Base-by-base conservation (phyloP, 2,888 invertebrate species). In the Apoda limacodes region DNA sequence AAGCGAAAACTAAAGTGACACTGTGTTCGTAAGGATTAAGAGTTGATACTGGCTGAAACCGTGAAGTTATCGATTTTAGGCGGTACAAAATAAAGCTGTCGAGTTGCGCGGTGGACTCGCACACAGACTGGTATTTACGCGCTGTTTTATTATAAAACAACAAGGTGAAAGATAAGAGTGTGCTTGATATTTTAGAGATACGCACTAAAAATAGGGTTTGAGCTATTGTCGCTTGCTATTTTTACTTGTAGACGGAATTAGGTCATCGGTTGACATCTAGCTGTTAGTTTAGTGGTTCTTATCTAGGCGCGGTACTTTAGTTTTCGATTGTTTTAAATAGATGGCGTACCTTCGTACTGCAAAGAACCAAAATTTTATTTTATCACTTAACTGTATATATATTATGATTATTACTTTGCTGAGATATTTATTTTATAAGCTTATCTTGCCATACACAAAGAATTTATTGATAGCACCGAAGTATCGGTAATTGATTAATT, bases 151-250 rank as follows among this genome's bases (percentile, higher is more conserved):
- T 17, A 17, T 7, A 6, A 42, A 28, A 48, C 30, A 53, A 52
- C 56, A 54, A 52, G 47, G 40, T 35, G 31, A 39, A 48, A 67
- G 62, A 62, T 60, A 65, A 69, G 59, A 17, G 52, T 60, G 55
- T 64, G 58, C 49, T 63, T 60, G 40, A 60, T 58, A 65, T 65
- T 66, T 69, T 59, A 56, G 53, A 65, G 65, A 74, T 72, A 70
- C 60, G 62, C 59, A 66, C 72, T 76, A 76, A 60, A 71, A 78
- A 78, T 80, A 80, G 76, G 66, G 60, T 60, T 70, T 60, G 76
- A 80, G 78, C 75, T 75, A 74, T 76, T 75, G 75, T 71, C 63
- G 60, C 52, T 45, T 56, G 71, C 75, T 80, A 78, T 78, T 80
- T 78, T 76, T 75, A 71, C 64, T 64, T 58, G 53, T 52, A 63